Evolutionary conservation across 2,888 invertebrate species (phyloP), one percentile per base, ranked within the genome.

Genomic region (Muschampia plurimacula): DNA sequence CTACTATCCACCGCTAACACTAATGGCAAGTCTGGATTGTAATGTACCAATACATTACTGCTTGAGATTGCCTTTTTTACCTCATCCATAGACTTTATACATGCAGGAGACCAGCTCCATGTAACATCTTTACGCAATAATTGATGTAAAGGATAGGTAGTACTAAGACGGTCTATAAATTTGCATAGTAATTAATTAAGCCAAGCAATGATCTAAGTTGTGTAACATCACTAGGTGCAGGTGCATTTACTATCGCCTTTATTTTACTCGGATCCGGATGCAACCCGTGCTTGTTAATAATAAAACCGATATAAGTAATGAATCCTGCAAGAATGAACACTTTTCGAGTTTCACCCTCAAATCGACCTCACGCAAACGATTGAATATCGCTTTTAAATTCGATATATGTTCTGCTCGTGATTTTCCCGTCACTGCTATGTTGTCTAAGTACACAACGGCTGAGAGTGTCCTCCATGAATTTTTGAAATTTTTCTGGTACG

Each of bases 401-500:
- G 4, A 0, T 36, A 6, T 36, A 36, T 36, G 36, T 36, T 36
- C 6, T 36, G 0, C 36, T 36, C 36, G 36, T 3, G 36, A 36
- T 36, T 36, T 36, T 6, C 36, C 6, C 6, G 36, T 36, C 36
- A 36, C 36, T 36, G 36, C 6, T 36, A 36, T 5, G 36, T 36
- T 0, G 36, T 6, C 36, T 36, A 36, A 36, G 36, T 36, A 36
- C 36, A 36, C 36, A 36, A 36, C 36, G 0, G 6, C 6, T 36
- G 36, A 74, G 32, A 1, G 72, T 75, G 36, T 74, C 77, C 60
- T 77, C 77, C 76, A 78, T 77, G 5, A 77, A 62, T 44, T 77
- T 79, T 73, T 78, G 78, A 63, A 79, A 74, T 62, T 77, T 79
- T 71, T 78, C 77, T 0, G 80, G 78, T 5, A 80, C 67, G 52